phyloP scores from a whole-genome alignment of 2,113 vertebrate species.

The Vireo altiloquus region DNA sequence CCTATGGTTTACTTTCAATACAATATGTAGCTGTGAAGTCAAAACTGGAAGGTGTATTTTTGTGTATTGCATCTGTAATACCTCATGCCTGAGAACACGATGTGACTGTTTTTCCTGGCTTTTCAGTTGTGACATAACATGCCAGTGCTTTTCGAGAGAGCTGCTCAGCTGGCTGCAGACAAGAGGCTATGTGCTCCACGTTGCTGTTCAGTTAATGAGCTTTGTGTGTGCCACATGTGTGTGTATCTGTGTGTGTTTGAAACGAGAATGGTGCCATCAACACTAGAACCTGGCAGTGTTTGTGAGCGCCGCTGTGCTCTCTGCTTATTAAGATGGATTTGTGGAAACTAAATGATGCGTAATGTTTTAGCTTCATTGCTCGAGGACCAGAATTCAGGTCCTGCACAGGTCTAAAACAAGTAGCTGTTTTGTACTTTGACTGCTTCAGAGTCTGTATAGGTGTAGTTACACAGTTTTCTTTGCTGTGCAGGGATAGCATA shows the following conservation, averaged over 20 bases:
- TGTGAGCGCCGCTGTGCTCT: not conserved
- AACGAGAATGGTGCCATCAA: not conserved
- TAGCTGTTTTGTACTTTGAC: not conserved
- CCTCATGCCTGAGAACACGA: not conserved
- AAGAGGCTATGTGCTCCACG: not conserved
- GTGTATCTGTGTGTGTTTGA: not conserved
- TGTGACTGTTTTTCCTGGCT: not conserved
- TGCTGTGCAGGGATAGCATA: not conserved
- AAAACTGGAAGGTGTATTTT: not conserved
- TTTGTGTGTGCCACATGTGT: fast-evolving
- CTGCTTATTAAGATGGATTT: not conserved
- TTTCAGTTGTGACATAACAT: not conserved
- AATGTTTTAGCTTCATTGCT: not conserved
- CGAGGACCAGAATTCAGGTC: not conserved
- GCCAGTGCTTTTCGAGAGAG: not conserved
- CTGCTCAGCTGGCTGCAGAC: not conserved
- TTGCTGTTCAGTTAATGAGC: not conserved
- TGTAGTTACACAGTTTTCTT: not conserved
- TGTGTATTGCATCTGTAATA: not conserved
- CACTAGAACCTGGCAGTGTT: not conserved
- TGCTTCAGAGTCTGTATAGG: not conserved
- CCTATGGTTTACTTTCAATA: not conserved
- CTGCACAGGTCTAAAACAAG: not conserved
- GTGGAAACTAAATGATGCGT: not conserved
- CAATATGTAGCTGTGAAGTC: not conserved